Percentiles rank a stretch among this genome's conserved stretches.
Conservation (phyloP, 2,888 invertebrate genomes). For the Hedya salicella region DNA sequence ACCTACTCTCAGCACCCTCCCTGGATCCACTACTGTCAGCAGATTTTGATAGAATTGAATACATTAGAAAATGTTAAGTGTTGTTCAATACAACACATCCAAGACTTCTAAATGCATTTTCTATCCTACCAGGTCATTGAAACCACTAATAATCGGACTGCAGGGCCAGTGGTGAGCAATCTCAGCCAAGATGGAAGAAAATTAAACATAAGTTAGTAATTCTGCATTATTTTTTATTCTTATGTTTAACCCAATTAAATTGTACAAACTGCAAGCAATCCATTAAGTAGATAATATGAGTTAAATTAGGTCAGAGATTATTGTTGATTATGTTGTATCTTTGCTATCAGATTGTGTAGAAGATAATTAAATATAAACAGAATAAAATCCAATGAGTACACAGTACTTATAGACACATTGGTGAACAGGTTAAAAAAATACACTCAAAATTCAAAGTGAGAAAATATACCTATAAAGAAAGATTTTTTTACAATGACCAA, state of each 20-base stretch:
- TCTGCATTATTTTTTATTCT: too few relatives aligned
- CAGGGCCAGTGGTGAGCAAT: too few relatives aligned
- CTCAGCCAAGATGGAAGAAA: too few relatives aligned
- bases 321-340: background rate
- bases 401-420: background rate
- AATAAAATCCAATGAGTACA: background rate
- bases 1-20: too few relatives aligned
- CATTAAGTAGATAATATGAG: constrained; percentile 17
- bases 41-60: too few relatives aligned
- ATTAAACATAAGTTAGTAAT: too few relatives aligned
- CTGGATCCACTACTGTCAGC: too few relatives aligned
- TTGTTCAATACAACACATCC: too few relatives aligned
- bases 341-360: background rate
- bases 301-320: constrained; percentile 32
- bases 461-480: background rate
- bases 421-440: background rate
- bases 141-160: too few relatives aligned
- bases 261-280: background rate
- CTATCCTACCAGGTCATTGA: too few relatives aligned
- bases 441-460: background rate
- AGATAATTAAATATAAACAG: constrained; percentile 1
- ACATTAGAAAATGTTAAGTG: too few relatives aligned
- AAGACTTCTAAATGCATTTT: too few relatives aligned
- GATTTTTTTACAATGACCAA: background rate
- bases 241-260: background rate